Evolutionary conservation across 1,140 invertebrate genomes (phyloP).

Genomic region (Euschistus heros): DNA sequence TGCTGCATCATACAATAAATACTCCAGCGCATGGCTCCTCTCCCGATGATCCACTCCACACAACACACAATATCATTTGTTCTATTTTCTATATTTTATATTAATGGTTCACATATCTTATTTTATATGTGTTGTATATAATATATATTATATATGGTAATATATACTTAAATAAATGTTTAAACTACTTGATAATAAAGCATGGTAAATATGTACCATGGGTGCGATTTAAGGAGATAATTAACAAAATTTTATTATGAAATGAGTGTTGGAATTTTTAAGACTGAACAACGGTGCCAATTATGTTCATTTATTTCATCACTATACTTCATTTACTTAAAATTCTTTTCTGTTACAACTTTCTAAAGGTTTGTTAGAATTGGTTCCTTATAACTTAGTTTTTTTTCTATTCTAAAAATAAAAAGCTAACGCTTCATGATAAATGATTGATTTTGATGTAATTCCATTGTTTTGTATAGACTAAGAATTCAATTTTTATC

Average conservation of each 20-base stretch:
- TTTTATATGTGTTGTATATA: constrained; percentile 23
- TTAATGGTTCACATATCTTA: constrained; percentile 23
- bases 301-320: constrained; percentile 16
- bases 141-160: constrained; percentile 12
- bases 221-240: constrained; percentile 5
- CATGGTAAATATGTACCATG: not conserved
- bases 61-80: constrained; percentile 15
- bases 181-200: constrained; percentile 12
- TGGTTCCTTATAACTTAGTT: constrained; percentile 4
- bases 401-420: not conserved
- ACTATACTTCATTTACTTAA: not conserved
- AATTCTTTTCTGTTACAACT: not conserved
- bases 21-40: constrained; percentile 10
- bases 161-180: constrained; percentile 13
- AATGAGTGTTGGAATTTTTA: constrained; percentile 15
- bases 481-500: not conserved
- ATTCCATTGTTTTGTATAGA: not conserved
- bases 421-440: too few relatives aligned
- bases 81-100: constrained; percentile 17
- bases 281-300: constrained; percentile 22
- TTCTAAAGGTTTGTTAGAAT: not conserved
- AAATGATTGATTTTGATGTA: too few relatives aligned
- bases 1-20: constrained; percentile 30
- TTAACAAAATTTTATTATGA: constrained; percentile 6
- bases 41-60: constrained; percentile 1